phyloP scores from a whole-genome alignment of 2,888 invertebrate genomes.

The Agriopis leucophaearia region DNA sequence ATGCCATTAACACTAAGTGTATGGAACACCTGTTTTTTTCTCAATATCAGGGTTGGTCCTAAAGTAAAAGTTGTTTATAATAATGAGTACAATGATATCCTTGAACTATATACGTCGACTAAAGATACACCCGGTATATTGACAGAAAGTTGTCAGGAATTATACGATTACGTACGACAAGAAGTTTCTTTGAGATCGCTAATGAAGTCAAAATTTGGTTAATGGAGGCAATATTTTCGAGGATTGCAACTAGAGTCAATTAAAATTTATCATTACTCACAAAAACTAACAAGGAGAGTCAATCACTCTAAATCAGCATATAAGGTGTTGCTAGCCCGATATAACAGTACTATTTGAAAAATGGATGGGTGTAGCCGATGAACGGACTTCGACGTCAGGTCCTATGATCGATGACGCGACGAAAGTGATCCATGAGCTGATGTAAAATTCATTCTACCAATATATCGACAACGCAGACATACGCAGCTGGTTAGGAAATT shows the following conservation, averaged over 20 bases:
- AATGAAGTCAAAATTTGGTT: not conserved
- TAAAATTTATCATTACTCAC: not conserved
- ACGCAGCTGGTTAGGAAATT: conserved; percentile 31
- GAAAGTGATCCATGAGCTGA: conserved; percentile 57
- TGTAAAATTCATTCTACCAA: conserved; percentile 36
- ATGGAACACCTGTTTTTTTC: no score
- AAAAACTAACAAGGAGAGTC: not conserved
- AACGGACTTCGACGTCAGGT: conserved; percentile 32
- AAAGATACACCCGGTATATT: not conserved
- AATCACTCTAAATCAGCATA: not conserved
- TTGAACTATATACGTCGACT: not conserved
- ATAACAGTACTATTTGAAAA: conserved; percentile 28
- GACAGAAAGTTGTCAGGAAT: not conserved
- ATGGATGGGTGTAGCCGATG: conserved; percentile 28
- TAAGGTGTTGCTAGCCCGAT: not conserved
- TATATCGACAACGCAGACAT: conserved; percentile 11
- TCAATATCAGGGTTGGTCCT: no score
- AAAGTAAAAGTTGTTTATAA: not conserved
- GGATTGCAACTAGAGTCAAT: not conserved
- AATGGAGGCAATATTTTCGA: not conserved
- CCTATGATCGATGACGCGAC: conserved; percentile 58
- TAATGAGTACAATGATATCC: not conserved
- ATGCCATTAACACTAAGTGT: no score
- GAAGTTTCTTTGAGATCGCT: conserved; percentile 43
- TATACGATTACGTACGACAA: not conserved